Base-by-base conservation (phyloP, 2,113 vertebrate species). In the Ophiodon elongatus region DNA sequence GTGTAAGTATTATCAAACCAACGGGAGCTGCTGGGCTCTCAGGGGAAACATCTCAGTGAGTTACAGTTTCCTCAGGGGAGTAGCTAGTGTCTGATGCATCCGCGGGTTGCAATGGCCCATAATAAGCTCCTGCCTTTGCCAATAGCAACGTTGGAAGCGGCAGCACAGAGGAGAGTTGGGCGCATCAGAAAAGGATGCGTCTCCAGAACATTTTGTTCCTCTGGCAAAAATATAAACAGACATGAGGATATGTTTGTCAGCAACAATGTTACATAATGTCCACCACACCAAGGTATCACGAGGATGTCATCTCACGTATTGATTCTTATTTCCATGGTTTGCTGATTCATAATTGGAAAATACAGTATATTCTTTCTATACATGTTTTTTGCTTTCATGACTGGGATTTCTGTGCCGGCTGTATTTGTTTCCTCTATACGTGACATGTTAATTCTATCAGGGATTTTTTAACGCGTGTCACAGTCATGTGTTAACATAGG, bases 181-280 rank as follows among this genome's bases (percentile, higher is more conserved):
- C 80, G 88, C 84, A 76, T 68, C 52, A 59, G 68, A 76, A 72
- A 62, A 85, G 70, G 80, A 85, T 68, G 68, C 54, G 59, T 86
- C 76, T 88, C 52, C 70, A 84, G 93, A 93, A 94, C 93, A 92
- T 92, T 92, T 78, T 93, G 91, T 94, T 93, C 94, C 88, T 88
- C 60, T 83, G 64, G 70, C 80, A 41, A 71, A 86, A 91, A 83
- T 57, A 82, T 27, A 85, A 82, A 73, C 67, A 76, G 70, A 87
- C 83, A 88, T 33, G 72, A 85, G 78, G 80, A 73, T 66, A n/a
- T 88, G 76, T 91, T 91, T 89, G 85, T 90, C 81, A 66, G 74
- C 68, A 71, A 50, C 79, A 45, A 21, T 25, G 80, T 89, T 92
- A 75, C 27, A 45, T 87, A 87, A 90, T 73, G 57, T 29, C 17